Evolutionary conservation across 2,113 vertebrate species (phyloP), one percentile per base, ranked within the genome.

Genomic region (Cercocebus atys): DNA sequence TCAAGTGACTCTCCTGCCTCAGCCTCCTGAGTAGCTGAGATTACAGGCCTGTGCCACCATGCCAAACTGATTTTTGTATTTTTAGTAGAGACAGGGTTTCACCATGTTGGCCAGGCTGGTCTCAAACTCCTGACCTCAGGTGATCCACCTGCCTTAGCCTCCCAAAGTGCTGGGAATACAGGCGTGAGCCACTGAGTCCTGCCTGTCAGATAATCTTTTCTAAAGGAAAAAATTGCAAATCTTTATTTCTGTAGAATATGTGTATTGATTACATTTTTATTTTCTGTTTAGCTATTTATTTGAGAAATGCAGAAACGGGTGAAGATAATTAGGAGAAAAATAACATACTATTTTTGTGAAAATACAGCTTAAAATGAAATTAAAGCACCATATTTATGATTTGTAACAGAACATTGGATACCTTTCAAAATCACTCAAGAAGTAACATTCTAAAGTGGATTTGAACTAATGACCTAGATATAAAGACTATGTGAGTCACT

Each of bases 401-500:
- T 66, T 78, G 30, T 91, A 78, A 72, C 38, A 80, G n/a, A 95
- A 43, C 32, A 90, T 38, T 76, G 43, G 90, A 70, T 68, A 78
- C 40, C 35, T 81, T 96, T 78, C 30, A 83, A 92, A 97, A 70
- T 90, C n/a, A 85, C 32, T 87, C 70, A 84, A 52, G 61, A 17
- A 43, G 30, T 75, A 76, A 20, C 50, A 76, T 81, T 5, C 25
- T 87, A 80, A 96, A 66, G 22, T 50, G 23, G 25, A 85, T 88
- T 95, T 96, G 32, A 94, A 72, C 45, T 61, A 97, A 88, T 95
- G 76, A 72, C n/a, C 23, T 95, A 87, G 20, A 10, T 38, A 84
- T 38, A 95, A 89, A 92, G 50, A 61, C 10, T 43, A 5, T 76
- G 43, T 50, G n/a, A 76, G 7, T 55, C 43, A 93, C 73, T 96